A percentile compares a stretch with the other conserved stretches of the same genome.
Conservation (phyloP, 2,113 vertebrate genomes). For the Bufo bufo region DNA sequence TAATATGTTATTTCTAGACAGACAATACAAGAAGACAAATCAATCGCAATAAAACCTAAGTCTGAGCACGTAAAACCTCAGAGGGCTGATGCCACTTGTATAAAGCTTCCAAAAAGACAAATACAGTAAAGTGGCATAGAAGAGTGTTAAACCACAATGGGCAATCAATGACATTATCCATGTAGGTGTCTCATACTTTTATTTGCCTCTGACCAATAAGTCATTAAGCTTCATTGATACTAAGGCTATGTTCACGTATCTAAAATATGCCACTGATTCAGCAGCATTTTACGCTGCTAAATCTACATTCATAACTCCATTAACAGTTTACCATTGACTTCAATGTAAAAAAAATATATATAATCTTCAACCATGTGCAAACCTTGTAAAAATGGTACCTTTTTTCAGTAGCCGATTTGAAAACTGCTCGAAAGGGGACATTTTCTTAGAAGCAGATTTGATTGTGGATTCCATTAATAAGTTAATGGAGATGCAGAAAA, state of each 20-base stretch:
- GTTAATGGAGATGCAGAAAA: no score
- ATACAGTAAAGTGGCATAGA: slow-evolving; percentile 1
- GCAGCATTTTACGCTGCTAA: no score
- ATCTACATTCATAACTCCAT: no score
- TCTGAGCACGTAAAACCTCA: not conserved
- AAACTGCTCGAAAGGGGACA: no score
- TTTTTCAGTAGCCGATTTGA: no score
- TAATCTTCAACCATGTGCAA: no score
- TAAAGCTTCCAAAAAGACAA: slow-evolving; percentile 1
- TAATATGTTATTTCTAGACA: slow-evolving; percentile 25
- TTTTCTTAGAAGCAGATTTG: no score
- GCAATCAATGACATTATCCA: not conserved
- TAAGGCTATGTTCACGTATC: not conserved
- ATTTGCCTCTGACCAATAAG: not conserved
- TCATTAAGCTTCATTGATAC: not conserved
- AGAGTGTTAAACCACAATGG: not conserved
- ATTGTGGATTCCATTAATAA: no score
- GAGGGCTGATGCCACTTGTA: not conserved
- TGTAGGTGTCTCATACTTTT: not conserved
- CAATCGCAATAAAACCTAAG: slow-evolving; percentile 2
- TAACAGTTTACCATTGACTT: no score
- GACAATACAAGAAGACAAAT: slow-evolving; percentile 23
- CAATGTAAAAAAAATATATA: no score
- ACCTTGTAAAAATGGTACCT: no score
- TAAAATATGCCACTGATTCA: no score